Base-by-base conservation (phyloP, 2,113 vertebrate genomes). In the Bufo gargarizans region DNA sequence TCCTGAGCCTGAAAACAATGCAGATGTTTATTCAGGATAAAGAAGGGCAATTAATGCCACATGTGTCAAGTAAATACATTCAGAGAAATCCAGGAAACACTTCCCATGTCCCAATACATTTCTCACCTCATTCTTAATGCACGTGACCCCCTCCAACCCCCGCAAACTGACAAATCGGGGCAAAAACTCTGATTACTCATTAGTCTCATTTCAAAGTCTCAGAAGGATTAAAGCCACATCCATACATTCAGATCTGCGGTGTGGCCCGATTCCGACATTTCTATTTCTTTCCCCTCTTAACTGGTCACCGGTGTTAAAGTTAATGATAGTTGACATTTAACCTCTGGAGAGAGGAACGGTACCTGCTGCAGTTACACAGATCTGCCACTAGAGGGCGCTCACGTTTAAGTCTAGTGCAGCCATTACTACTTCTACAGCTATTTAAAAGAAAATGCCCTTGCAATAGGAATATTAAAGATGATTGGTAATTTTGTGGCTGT, bases 41-140 rank as follows among this genome's bases (percentile, higher is more conserved):
- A 86, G 58, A 49, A 63, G 11, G 45, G 33, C 74, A 33, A 78
- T 79, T 63, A 86, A 86, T 69, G 49, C 85, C 86, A 87, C 77
- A 80, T 87, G 86, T 53, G 14, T 65, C 47, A n/a, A 22, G 20
- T 50, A 19, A 86, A 86, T 63, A 86, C 45, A 50, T 45, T 82
- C 80, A 0, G 61, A 58, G 61, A 53, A 80, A 45, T 19, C 33
- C 77, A 56, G 86, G 63, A 87, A 89, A 82, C 78, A 49, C 58
- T 47, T 61, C 55, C n/a, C 56, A 16, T n/a, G 20, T 45, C 22
- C 56, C 58, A 47, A 22, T 82, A 85, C 63, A 86, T 86, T 72
- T 86, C 84, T 86, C 88, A 77, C 59, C 78, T 69, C 81, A 67
- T 80, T 50, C 77, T 85, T 79, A 78, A 74, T 71, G 65, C 61